These are phyloP conservation scores for Melanostoma scalare DNA, from an alignment of 2,888 invertebrate genomes.

Conservation along the genomic window DNA sequence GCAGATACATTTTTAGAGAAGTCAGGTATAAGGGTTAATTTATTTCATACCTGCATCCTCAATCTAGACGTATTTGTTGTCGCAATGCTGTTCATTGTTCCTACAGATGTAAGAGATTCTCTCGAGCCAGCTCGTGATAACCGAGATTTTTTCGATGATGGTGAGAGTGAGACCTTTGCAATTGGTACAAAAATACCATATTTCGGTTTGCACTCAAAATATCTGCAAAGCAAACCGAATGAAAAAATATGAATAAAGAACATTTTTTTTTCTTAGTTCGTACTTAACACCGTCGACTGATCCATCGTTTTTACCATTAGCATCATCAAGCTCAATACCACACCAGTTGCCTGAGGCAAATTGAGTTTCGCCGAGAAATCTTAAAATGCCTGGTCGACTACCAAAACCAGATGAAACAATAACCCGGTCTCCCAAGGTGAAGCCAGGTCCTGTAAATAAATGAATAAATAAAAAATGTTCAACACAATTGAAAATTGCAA, in stretches of 20 bases:
- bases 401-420: conserved; percentile 94
- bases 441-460: conserved; percentile 83
- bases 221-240: conserved; percentile 84
- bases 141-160: conserved; percentile 86
- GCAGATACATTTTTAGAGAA: not conserved
- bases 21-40: conserved; percentile 66
- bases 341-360: conserved; percentile 98
- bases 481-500: not conserved
- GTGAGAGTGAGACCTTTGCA: conserved; percentile 93
- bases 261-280: conserved; percentile 6
- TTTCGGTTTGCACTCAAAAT: conserved; percentile 95
- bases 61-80: conserved; percentile 83
- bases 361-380: conserved; percentile 93
- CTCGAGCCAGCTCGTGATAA: conserved; percentile 90
- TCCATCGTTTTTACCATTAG: conserved; percentile 97
- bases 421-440: conserved; percentile 94
- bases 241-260: not conserved
- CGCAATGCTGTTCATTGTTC: conserved; percentile 84
- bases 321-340: conserved; percentile 96
- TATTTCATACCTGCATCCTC: conserved; percentile 80
- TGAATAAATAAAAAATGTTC: not conserved
- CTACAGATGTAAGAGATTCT: conserved; percentile 89
- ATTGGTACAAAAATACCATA: conserved; percentile 97
- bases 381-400: conserved; percentile 93
- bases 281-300: conserved; percentile 95